These are phyloP conservation scores for Tortricodes alternella DNA, from an alignment of 2,888 invertebrate species.

Conservation along the genomic window DNA sequence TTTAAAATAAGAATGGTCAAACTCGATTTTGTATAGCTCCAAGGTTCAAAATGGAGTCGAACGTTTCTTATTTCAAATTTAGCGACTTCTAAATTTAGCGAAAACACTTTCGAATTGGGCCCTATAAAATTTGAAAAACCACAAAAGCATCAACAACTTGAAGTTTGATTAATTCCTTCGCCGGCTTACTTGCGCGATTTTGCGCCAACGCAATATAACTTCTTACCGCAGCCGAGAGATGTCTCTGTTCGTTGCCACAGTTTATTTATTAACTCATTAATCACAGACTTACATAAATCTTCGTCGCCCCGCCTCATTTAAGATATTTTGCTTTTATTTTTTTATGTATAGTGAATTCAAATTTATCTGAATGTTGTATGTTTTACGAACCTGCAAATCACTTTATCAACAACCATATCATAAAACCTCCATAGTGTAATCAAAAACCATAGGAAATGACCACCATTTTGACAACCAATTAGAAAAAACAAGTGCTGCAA, in stretches of 20 bases:
- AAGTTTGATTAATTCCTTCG: background rate
- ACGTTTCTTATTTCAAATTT: too few species aligned
- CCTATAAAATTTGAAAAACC: background rate
- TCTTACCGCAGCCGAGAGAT: background rate
- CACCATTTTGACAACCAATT: too few species aligned
- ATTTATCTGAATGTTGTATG: too few species aligned
- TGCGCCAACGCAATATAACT: background rate
- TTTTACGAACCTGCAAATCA: too few species aligned
- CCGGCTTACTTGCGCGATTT: background rate
- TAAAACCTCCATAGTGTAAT: too few species aligned
- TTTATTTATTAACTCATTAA: conserved; percentile 7
- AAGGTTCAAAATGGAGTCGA: too few species aligned
- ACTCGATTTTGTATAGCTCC: too few species aligned
- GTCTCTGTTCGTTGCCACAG: background rate
- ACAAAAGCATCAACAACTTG: background rate
- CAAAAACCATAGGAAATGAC: too few species aligned
- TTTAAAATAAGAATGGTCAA: too few species aligned
- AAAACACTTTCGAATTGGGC: background rate
- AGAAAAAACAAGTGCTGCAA: too few species aligned
- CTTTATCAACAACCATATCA: too few species aligned
- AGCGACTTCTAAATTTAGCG: too few species aligned
- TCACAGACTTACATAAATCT: conserved; percentile 2
- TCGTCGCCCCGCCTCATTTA: background rate
- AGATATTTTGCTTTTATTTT: background rate
- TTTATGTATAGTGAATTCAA: background rate